phyloP scores from a whole-genome alignment of 2,113 vertebrate species.

The Cryptoleucopteryx plumbea region DNA sequence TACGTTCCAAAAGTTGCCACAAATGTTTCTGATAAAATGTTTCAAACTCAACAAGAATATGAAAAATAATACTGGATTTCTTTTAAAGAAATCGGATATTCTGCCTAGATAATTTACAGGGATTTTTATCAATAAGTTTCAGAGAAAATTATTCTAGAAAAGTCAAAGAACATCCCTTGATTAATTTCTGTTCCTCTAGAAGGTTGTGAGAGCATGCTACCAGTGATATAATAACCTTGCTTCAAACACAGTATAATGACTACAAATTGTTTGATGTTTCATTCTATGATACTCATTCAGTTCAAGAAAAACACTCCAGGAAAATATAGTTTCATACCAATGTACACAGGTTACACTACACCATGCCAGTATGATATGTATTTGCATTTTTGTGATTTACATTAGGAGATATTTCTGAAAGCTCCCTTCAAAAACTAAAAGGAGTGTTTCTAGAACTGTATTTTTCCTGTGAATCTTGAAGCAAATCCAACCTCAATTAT shows the following conservation, averaged over 20 bases:
- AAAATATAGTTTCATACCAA: not conserved
- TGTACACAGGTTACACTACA: not conserved
- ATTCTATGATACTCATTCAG: not conserved
- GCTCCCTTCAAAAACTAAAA: not conserved
- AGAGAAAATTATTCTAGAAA: not conserved
- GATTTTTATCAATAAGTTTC: not conserved
- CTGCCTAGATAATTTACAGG: not conserved
- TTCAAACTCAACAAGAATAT: not conserved
- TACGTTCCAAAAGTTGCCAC: not conserved
- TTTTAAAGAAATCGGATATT: not conserved
- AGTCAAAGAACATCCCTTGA: not conserved
- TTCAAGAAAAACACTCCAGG: not conserved
- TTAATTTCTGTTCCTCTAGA: not conserved
- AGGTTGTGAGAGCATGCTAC: not conserved
- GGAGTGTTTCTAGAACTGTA: not conserved
- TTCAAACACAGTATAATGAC: not conserved
- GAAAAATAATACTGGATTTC: not conserved
- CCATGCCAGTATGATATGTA: not conserved
- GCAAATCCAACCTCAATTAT: not conserved
- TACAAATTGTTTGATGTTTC: not conserved
- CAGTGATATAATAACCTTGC: not conserved
- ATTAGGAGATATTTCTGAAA: not conserved
- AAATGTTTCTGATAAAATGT: not conserved
- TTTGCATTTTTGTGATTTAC: not conserved
- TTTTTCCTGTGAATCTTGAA: not conserved